These are phyloP conservation scores for Diorhabda elongata DNA, from an alignment of 1,140 invertebrate species.

Conservation along the genomic window DNA sequence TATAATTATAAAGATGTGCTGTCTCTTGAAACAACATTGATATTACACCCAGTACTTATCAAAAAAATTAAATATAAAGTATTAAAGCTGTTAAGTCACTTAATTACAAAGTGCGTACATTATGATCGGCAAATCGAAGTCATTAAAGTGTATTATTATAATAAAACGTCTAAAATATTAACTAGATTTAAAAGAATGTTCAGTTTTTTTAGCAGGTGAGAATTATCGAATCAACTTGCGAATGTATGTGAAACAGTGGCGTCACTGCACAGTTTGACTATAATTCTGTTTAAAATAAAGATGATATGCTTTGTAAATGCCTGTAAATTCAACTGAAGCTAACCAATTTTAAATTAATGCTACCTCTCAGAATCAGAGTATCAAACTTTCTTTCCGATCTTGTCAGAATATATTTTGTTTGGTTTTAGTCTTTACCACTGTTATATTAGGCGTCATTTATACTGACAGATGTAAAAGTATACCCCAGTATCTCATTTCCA, in stretches of 20 bases:
- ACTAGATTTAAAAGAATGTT: neutral
- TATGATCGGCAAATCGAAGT: neutral
- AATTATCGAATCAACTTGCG: neutral
- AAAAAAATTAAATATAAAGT: neutral
- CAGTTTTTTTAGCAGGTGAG: neutral
- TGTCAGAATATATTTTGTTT: too few relatives aligned
- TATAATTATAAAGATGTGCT: neutral
- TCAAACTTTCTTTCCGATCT: neutral
- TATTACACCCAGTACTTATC: neutral
- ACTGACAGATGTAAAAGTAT: too few relatives aligned
- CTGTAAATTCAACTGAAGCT: neutral
- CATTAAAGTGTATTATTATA: conserved; percentile 1
- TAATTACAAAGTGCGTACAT: neutral
- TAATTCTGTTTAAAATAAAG: neutral
- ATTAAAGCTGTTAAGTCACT: neutral
- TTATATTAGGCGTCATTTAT: too few relatives aligned
- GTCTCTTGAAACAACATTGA: neutral
- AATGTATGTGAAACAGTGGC: neutral
- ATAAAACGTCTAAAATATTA: neutral
- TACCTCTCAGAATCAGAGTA: neutral
- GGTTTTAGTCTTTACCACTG: too few relatives aligned
- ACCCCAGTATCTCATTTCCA: too few relatives aligned
- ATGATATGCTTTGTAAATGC: neutral
- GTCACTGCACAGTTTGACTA: neutral
- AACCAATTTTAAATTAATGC: neutral